These are phyloP conservation scores for Corythoichthys intestinalis DNA, from an alignment of 2,113 vertebrate genomes.

Conservation along the genomic window DNA sequence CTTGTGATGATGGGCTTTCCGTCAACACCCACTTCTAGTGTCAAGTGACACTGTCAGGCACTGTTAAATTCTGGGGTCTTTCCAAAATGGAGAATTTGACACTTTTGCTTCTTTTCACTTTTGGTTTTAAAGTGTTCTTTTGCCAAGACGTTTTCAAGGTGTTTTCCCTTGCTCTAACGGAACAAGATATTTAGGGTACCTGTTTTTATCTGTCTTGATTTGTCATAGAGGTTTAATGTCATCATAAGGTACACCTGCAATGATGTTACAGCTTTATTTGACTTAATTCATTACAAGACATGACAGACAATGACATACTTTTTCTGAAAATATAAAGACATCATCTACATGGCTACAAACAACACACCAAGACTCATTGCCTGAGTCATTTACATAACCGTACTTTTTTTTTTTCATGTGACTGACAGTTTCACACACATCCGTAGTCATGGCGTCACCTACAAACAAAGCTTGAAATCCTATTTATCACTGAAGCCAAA, in stretches of 20 bases:
- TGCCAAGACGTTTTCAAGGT: neutral
- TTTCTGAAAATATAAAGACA: neutral
- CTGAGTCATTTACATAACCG: constrained; percentile 14
- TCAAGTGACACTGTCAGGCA: constrained; percentile 27
- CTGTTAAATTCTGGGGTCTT: constrained; percentile 6
- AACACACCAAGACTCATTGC: constrained; percentile 1
- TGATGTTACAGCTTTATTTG: neutral
- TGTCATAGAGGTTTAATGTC: neutral
- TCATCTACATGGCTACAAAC: neutral
- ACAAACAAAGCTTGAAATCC: constrained; percentile 17
- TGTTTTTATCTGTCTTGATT: neutral
- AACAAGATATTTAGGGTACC: neutral
- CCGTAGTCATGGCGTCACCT: constrained; percentile 18
- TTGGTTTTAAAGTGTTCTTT: neutral
- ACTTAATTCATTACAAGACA: neutral
- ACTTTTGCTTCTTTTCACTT: neutral
- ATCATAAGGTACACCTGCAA: neutral
- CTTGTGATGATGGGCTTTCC: constrained; percentile 43
- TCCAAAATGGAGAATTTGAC: constrained; percentile 17
- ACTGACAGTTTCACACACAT: constrained; percentile 6
- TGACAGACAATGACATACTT: neutral
- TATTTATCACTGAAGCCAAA: constrained; percentile 11
- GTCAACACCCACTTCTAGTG: constrained; percentile 51
- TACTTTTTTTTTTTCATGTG: constrained; percentile 27
- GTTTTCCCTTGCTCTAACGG: neutral